Conservation (phyloP, 2,888 invertebrate species). For the Eudemis profundana region DNA sequence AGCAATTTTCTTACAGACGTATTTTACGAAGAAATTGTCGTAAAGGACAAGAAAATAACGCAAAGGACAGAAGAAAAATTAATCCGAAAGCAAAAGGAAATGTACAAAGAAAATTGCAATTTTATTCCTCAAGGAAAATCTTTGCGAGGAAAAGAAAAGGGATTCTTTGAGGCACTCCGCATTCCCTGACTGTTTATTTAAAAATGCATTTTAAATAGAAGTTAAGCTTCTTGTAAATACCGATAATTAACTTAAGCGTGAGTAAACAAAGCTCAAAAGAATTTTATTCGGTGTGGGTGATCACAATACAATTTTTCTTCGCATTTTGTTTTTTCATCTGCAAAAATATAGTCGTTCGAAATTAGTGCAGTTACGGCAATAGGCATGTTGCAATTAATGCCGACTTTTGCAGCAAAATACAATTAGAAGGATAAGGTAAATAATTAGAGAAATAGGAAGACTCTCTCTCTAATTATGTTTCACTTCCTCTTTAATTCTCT, state of each 20-base stretch:
- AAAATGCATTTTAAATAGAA: slow-evolving; percentile 1
- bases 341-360: no score
- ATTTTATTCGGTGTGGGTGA: no score
- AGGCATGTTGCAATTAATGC: no score
- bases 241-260: background rate
- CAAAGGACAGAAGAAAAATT: slow-evolving; percentile 6
- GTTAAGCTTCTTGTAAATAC: background rate
- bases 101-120: slow-evolving; percentile 18
- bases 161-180: background rate
- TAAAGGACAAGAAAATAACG: background rate
- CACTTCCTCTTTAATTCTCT: no score
- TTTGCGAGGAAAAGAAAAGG: background rate
- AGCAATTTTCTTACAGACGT: slow-evolving; percentile 1
- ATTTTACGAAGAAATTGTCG: background rate
- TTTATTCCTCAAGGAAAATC: slow-evolving; percentile 17
- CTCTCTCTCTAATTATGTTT: no score
- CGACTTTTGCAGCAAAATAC: no score
- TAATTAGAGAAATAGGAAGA: no score
- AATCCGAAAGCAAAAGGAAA: background rate
- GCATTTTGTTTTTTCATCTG: no score
- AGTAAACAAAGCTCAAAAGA: background rate
- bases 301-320: no score
- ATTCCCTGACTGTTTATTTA: background rate
- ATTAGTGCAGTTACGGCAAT: no score
- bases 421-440: no score